Percentiles rank a stretch among this genome's conserved stretches.
phyloP scores from a whole-genome alignment of 2,797 vertebrate species.

The Phataginus tricuspis region DNA sequence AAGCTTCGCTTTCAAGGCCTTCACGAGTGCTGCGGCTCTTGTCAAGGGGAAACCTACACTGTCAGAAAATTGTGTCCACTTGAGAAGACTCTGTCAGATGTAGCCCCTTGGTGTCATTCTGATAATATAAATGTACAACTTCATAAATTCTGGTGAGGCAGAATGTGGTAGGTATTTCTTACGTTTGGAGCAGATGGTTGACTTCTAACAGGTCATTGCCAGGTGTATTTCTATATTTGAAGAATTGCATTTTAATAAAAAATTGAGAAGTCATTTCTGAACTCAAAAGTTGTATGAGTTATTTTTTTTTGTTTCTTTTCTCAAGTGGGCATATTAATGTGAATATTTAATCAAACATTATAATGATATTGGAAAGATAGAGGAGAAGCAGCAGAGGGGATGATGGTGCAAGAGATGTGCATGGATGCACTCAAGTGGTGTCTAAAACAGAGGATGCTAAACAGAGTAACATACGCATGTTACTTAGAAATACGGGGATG shows the following conservation, averaged over 20 bases:
- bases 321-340: neutral
- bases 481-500: neutral
- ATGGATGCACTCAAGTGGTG: neutral
- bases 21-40: neutral
- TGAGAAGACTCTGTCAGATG: constrained; percentile 68
- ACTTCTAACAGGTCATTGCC: constrained; percentile 62
- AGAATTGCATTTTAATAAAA: constrained; percentile 84
- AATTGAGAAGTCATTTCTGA: constrained; percentile 66
- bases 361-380: neutral
- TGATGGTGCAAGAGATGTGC: neutral
- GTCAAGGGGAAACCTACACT: constrained; percentile 46
- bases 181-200: constrained; percentile 66
- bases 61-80: constrained; percentile 67
- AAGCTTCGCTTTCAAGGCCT: constrained; percentile 40
- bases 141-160: constrained; percentile 62
- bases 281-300: constrained; percentile 21
- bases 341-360: neutral
- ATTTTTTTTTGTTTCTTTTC: constrained; percentile 28
- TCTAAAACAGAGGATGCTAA: neutral
- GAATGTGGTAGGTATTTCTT: constrained; percentile 69
- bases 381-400: neutral
- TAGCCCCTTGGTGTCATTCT: constrained; percentile 45
- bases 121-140: constrained; percentile 3
- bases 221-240: constrained; percentile 79
- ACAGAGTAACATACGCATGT: neutral